Evolutionary conservation across 2,888 invertebrate genomes (phyloP).

Genomic region (Hipparchia sbordonii): DNA sequence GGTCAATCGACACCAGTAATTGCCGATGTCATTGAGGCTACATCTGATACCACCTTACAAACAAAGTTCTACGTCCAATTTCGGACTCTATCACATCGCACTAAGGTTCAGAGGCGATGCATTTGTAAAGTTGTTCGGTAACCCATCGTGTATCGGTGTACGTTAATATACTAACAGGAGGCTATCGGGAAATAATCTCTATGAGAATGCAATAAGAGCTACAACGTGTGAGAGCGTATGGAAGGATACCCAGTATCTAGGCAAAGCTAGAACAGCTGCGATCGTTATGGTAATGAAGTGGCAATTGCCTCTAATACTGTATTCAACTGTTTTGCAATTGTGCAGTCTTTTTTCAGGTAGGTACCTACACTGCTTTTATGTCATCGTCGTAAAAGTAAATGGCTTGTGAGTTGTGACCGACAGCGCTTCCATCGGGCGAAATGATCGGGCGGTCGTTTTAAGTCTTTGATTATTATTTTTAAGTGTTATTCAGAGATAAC

Average conservation of each 20-base stretch:
- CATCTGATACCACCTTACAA: not conserved
- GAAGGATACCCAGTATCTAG: slow-evolving; percentile 1
- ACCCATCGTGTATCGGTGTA: slow-evolving; percentile 5
- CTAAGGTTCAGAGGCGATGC: not conserved
- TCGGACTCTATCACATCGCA: not conserved
- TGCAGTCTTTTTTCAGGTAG: not conserved
- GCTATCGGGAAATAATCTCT: not conserved
- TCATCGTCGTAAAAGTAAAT: not conserved
- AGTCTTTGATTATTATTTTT: too few species aligned
- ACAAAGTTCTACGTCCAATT: not conserved
- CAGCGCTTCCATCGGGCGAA: not conserved
- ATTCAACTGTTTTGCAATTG: slow-evolving; percentile 12
- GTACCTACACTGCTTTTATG: not conserved
- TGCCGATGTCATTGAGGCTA: slow-evolving; percentile 16
- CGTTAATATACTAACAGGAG: not conserved
- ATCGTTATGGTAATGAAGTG: slow-evolving; percentile 35
- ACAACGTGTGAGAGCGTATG: not conserved
- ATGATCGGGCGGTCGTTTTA: not conserved
- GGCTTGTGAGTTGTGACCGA: not conserved
- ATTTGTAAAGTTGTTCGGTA: not conserved
- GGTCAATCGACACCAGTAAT: slow-evolving; percentile 18
- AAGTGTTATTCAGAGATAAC: not conserved
- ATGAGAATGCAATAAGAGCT: not conserved
- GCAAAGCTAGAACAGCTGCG: slow-evolving; percentile 21
- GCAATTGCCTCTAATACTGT: slow-evolving; percentile 27